These are phyloP conservation scores for Rhadina sibilatrix DNA, from an alignment of 2,113 vertebrate species.

Conservation along the genomic window DNA sequence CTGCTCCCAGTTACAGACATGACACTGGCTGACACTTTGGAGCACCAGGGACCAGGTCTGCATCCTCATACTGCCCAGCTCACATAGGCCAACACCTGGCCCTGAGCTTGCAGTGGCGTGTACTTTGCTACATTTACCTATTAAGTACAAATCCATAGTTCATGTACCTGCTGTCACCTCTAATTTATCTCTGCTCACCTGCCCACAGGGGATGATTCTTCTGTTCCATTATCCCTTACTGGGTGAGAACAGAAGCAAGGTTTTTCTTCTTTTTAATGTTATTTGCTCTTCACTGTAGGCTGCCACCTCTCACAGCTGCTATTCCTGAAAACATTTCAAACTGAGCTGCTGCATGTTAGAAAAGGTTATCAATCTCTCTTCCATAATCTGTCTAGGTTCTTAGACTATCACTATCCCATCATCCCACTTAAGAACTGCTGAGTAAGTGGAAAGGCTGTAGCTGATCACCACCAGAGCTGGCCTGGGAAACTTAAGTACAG, in stretches of 20 bases:
- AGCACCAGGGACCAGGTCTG: background rate
- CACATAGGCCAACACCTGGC: fast-evolving
- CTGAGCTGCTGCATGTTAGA: background rate
- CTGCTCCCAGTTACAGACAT: background rate
- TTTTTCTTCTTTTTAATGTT: background rate
- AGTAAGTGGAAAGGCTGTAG: background rate
- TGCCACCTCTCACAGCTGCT: background rate
- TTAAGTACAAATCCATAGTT: background rate
- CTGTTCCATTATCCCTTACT: background rate
- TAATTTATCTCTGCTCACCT: background rate
- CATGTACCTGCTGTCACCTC: background rate
- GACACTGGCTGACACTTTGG: background rate
- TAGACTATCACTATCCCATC: background rate
- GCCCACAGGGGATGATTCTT: background rate
- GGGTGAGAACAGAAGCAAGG: background rate
- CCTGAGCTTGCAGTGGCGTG: background rate
- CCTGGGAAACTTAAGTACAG: background rate
- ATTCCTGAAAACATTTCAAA: background rate
- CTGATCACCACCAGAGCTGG: background rate
- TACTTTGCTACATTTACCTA: background rate
- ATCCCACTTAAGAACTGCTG: background rate
- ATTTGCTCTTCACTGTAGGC: background rate
- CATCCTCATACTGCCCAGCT: background rate
- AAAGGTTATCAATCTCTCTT: background rate
- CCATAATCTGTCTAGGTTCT: background rate